Evolutionary conservation across 2,888 invertebrate genomes (phyloP).

Genomic region (Balanococcus diminutus): DNA sequence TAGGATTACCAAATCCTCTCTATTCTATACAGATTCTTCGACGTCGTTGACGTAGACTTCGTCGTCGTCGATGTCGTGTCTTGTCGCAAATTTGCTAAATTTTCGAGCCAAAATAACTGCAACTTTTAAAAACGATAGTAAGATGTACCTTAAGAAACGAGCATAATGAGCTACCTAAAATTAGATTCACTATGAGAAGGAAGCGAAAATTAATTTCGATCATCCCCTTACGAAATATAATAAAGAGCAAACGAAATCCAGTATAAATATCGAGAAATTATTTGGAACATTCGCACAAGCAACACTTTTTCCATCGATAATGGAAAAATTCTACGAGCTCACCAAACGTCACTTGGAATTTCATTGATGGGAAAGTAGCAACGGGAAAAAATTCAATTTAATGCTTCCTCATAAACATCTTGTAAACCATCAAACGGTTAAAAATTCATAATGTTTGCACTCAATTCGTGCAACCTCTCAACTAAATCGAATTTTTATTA

Average conservation of each 20-base stretch:
- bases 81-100: background rate
- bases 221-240: too few species aligned
- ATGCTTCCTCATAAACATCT: background rate
- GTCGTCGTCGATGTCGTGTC: background rate
- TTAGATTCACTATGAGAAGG: too few species aligned
- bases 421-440: background rate
- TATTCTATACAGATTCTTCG: background rate
- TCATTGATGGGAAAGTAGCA: background rate
- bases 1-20: background rate
- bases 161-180: too few species aligned
- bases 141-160: too few species aligned
- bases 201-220: too few species aligned
- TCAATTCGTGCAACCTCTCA: background rate
- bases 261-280: background rate
- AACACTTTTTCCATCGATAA: background rate
- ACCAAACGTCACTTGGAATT: background rate
- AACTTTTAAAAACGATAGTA: background rate
- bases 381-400: background rate
- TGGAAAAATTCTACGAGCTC: background rate
- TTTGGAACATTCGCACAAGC: background rate
- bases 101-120: background rate
- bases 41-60: too few species aligned
- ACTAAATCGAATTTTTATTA: conserved; percentile 4
- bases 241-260: too few species aligned
- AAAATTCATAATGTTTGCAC: background rate